Evolutionary conservation across 1,140 invertebrate genomes (phyloP).

Genomic region (Megalopta genalis): DNA sequence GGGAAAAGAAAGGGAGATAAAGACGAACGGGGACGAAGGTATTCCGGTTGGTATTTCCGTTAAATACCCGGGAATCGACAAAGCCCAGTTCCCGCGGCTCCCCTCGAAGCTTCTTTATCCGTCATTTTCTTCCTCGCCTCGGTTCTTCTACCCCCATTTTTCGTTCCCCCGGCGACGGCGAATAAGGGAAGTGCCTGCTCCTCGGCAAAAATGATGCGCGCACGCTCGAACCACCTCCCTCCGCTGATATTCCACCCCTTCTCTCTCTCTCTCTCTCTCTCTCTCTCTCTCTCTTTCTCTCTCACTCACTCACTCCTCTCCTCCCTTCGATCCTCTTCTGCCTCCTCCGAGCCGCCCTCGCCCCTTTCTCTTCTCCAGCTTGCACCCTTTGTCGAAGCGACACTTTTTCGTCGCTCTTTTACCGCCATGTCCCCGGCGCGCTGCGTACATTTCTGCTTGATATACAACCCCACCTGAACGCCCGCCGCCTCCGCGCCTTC

Average conservation of each 20-base stretch:
- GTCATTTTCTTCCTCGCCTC: conserved; percentile 62
- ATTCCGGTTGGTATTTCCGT: conserved; percentile 71
- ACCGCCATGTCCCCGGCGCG: conserved; percentile 52
- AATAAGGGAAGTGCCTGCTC: conserved; percentile 65
- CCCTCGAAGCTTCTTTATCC: conserved; percentile 57
- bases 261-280: background rate
- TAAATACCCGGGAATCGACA: conserved; percentile 71
- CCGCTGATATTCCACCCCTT: conserved; percentile 15
- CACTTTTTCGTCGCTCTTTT: conserved; percentile 65
- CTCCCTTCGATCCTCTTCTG: conserved; percentile 14
- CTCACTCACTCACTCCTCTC: background rate
- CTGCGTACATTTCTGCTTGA: conserved; percentile 55
- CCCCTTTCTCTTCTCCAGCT: conserved; percentile 46
- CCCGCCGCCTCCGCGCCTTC: background rate
- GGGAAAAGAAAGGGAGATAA: conserved; percentile 33
- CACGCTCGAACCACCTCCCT: conserved; percentile 60
- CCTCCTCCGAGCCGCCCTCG: conserved; percentile 9
- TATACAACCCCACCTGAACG: conserved; percentile 35
- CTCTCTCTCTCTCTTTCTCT: background rate
- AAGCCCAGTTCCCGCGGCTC: conserved; percentile 64
- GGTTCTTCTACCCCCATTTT: conserved; percentile 55
- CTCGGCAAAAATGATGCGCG: conserved; percentile 64
- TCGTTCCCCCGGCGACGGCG: conserved; percentile 62
- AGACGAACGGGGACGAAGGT: conserved; percentile 54
- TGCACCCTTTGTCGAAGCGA: conserved; percentile 56